phyloP scores from a whole-genome alignment of 1,140 invertebrate genomes.

The Dendrolimus punctatus region DNA sequence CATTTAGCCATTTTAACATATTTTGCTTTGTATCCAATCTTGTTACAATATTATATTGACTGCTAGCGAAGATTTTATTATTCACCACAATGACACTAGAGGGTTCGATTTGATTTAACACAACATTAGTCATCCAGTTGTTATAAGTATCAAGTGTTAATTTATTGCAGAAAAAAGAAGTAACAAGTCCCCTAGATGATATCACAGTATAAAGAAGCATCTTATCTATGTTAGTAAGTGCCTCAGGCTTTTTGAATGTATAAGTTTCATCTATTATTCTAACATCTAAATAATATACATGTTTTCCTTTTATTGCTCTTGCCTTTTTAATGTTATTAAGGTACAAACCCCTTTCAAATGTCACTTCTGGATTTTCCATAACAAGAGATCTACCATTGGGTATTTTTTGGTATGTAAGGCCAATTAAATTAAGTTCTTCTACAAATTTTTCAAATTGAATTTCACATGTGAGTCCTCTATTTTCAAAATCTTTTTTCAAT shows the following conservation, averaged over 20 bases:
- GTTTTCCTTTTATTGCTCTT: constrained; percentile 10
- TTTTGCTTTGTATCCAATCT: constrained; percentile 26
- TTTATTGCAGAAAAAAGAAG: constrained; percentile 24
- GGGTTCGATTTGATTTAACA: constrained; percentile 18
- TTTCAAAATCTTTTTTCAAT: background rate
- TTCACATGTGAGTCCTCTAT: background rate
- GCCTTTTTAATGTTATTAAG: constrained; percentile 22
- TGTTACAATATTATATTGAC: constrained; percentile 16
- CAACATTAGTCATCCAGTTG: constrained; percentile 34
- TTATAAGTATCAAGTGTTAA: constrained; percentile 16
- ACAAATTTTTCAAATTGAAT: background rate
- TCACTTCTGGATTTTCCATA: constrained; percentile 29
- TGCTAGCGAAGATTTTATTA: constrained; percentile 19
- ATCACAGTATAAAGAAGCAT: constrained; percentile 14
- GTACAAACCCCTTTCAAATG: constrained; percentile 31
- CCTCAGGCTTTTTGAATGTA: constrained; percentile 13
- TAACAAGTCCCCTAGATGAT: constrained; percentile 16
- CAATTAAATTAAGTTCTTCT: constrained; percentile 10
- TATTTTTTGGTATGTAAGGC: constrained; percentile 16
- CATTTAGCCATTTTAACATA: constrained; percentile 31
- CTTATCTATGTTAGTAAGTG: background rate
- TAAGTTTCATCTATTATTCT: constrained; percentile 21
- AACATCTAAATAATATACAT: constrained; percentile 31
- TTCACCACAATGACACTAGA: constrained; percentile 30
- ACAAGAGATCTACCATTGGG: constrained; percentile 13